phyloP scores from a whole-genome alignment of 2,797 vertebrate species.

The Knipowitschia caucasica region DNA sequence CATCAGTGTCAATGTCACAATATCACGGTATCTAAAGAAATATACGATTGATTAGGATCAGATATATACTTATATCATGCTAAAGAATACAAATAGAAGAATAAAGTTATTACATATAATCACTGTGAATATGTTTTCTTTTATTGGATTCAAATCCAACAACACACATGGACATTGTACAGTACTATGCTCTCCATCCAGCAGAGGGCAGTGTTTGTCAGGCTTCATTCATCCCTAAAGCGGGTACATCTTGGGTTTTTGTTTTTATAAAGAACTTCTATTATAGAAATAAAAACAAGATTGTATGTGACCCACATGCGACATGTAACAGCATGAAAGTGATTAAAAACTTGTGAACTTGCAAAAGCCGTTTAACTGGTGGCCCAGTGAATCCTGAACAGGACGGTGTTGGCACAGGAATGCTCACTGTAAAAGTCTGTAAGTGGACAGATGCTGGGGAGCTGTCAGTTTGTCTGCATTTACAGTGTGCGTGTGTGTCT shows the following conservation, averaged over 20 bases:
- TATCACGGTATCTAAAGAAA: constrained; percentile 19
- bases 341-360: neutral
- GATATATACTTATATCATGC: neutral
- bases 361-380: neutral
- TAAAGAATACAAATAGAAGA: neutral
- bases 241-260: neutral
- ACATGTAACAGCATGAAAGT: neutral
- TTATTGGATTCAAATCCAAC: no score
- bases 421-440: constrained; percentile 19
- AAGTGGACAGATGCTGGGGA: constrained; percentile 53
- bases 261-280: neutral
- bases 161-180: constrained; percentile 14
- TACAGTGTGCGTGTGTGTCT: constrained; percentile 18
- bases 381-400: neutral
- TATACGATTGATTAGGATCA: constrained; percentile 29
- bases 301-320: neutral
- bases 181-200: constrained; percentile 42
- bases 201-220: constrained; percentile 68
- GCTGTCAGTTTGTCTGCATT: constrained; percentile 34
- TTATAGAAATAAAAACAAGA: neutral
- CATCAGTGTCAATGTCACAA: constrained; percentile 27
- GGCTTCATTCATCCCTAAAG: constrained; percentile 14
- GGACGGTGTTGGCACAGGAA: neutral
- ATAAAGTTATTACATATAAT: no score
- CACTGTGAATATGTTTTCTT: no score